Conservation (phyloP, 1,140 invertebrate genomes). For the Diabrotica virgifera region DNA sequence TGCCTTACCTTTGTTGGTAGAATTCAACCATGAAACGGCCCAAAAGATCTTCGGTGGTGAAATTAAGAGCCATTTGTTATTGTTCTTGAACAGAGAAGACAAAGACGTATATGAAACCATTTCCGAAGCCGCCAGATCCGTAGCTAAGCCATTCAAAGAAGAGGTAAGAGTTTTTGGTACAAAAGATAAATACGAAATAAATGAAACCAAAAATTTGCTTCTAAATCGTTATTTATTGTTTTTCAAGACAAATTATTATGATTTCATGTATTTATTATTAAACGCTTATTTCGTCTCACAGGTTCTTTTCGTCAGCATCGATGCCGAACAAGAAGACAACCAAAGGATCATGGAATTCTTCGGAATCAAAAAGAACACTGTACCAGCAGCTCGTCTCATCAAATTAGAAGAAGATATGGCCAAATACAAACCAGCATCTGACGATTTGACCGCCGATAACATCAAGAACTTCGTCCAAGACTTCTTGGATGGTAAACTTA, state of each 20-base stretch:
- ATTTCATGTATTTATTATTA: too few relatives aligned
- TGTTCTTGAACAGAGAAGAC: slow-evolving; percentile 88
- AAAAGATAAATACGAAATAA: too few relatives aligned
- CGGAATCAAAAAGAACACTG: slow-evolving; percentile 90
- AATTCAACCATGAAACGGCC: slow-evolving; percentile 97
- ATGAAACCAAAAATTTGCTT: too few relatives aligned
- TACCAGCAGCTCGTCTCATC: slow-evolving; percentile 91
- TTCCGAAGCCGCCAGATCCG: slow-evolving; percentile 65
- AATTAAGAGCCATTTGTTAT: slow-evolving; percentile 91
- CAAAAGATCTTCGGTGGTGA: slow-evolving; percentile 98
- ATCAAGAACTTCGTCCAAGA: slow-evolving; percentile 81
- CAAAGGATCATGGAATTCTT: slow-evolving; percentile 97
- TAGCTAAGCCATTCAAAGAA: slow-evolving; percentile 87
- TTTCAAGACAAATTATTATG: too few relatives aligned
- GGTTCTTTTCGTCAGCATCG: slow-evolving; percentile 93
- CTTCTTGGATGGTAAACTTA: slow-evolving; percentile 90
- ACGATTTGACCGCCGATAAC: slow-evolving; percentile 73
- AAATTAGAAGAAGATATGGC: slow-evolving; percentile 96
- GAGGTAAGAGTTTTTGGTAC: not conserved
- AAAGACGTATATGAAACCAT: slow-evolving; percentile 74
- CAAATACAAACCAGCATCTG: slow-evolving; percentile 90
- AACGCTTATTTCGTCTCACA: slow-evolving; percentile 45
- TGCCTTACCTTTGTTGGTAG: slow-evolving; percentile 88
- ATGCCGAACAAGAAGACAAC: slow-evolving; percentile 94
- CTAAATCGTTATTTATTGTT: too few relatives aligned